Evolutionary conservation across 1,140 invertebrate species (phyloP).

Genomic region (Drosophila repletoides): DNA sequence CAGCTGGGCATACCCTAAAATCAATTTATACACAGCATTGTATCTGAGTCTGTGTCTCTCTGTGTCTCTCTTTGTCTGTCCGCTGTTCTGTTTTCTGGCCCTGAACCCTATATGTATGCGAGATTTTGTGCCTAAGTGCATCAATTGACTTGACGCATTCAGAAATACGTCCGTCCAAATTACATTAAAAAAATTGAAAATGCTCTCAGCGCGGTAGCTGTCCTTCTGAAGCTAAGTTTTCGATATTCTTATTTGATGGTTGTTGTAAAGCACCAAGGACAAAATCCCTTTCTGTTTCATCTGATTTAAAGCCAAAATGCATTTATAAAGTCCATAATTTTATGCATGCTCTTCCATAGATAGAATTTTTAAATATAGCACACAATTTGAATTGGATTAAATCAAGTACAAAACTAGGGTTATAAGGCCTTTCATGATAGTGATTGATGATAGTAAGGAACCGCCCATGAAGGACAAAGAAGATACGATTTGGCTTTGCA

Average conservation of each 20-base stretch:
- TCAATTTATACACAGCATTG: conserved; percentile 66
- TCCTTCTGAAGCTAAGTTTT: no score
- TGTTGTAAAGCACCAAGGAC: no score
- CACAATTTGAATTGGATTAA: conserved; percentile 32
- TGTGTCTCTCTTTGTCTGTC: neutral
- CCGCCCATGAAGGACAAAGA: neutral
- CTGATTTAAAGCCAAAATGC: neutral
- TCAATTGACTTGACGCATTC: conserved; percentile 56
- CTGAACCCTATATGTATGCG: conserved; percentile 30
- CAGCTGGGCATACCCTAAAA: conserved; percentile 52
- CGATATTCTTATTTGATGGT: no score
- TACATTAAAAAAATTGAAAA: conserved; percentile 59
- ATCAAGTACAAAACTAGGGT: conserved; percentile 17
- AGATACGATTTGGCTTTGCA: conserved; percentile 14
- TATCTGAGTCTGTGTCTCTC: neutral
- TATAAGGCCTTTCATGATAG: conserved; percentile 34
- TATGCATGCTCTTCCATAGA: no score
- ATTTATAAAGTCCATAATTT: no score
- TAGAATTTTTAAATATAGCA: no score
- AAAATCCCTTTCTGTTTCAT: neutral
- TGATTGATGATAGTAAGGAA: conserved; percentile 49
- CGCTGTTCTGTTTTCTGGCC: neutral
- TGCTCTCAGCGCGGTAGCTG: neutral
- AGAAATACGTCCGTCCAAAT: conserved; percentile 36
- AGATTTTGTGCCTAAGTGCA: conserved; percentile 57